Evolutionary conservation across 1,140 invertebrate genomes (phyloP), one percentile per base, ranked within the genome.

Genomic region (Drosophila pruinosa): DNA sequence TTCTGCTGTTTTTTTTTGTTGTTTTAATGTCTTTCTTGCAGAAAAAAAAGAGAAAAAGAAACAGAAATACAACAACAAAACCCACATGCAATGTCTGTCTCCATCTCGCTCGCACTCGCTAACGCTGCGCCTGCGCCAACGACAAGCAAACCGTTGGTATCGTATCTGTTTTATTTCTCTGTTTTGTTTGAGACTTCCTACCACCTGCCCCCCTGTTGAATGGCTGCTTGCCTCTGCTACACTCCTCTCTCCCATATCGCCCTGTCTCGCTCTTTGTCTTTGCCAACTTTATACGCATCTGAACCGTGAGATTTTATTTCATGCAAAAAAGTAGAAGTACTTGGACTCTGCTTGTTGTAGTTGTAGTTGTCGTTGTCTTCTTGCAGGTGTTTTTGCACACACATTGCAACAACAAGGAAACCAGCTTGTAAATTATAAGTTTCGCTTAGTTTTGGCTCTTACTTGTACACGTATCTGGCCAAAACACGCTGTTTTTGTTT

Each of bases 301-400:
- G 82, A 88, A 88, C 83, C 82, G 82, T 88, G 82, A 88, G 82
- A 88, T 88, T 88, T 88, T 88, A 78, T 88, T 88, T 88, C 82
- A 88, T 88, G 82, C 82, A 68, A 64, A 81, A 85, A 88, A 88
- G 82, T 82, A 88, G 78, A 88, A 88, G 82, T 88, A 86, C 82
- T 78, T 75, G 75, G 50, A 24, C 62, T 21, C 61, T 47, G 48
- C 36, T 53, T 53, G 57, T 52, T 62, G 45, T 36, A 22, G 53
- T 4, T 45, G 52, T 7, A 28, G 62, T 28, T 62, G 65, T 15
- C 53, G 47, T 34, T 58, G 50, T 54, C 43, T 62, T 61, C 61
- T 70, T 88, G 82, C 82, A 86, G 82, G 82, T 86, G 82, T 86
- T 86, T n/a, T 86, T 75, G 79, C 58, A 68, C 52, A 68, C 39